A percentile compares a stretch with the other conserved stretches of the same genome.
These are phyloP conservation scores for Gymnodraco acuticeps DNA, from an alignment of 2,797 vertebrate genomes.

Conservation along the genomic window DNA sequence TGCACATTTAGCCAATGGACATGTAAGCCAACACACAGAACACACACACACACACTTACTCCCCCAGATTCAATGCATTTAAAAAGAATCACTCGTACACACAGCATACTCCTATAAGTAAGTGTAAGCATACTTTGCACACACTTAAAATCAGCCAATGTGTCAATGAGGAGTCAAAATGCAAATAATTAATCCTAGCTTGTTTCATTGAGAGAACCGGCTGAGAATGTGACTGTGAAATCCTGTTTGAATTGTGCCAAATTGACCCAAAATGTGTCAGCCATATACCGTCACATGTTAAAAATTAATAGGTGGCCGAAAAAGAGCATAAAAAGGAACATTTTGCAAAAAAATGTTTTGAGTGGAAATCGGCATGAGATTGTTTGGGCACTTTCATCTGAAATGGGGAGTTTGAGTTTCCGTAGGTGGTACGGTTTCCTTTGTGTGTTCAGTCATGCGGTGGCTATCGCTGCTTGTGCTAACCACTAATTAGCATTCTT, in stretches of 20 bases:
- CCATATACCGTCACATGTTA: conserved; percentile 41
- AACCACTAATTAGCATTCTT: conserved; percentile 36
- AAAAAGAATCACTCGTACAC: conserved; percentile 47
- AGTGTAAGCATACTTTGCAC: conserved; percentile 25
- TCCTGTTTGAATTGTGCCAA: conserved; percentile 72
- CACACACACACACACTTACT: conserved; percentile 40
- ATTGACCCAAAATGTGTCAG: conserved; percentile 15
- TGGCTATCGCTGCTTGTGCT: conserved; percentile 27
- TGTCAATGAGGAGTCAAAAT: conserved; percentile 76
- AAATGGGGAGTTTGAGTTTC: conserved; percentile 18
- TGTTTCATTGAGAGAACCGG: conserved; percentile 64
- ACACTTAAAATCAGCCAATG: conserved; percentile 57
- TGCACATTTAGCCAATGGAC: conserved; percentile 50
- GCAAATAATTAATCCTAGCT: conserved; percentile 79
- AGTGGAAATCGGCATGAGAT: background rate
- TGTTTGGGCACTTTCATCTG: conserved; percentile 11
- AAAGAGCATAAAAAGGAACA: conserved; percentile 4
- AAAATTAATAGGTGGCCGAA: conserved; percentile 35
- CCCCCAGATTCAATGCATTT: conserved; percentile 65
- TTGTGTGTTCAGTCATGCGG: conserved; percentile 24
- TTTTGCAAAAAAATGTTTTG: background rate
- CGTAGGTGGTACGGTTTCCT: conserved; percentile 33
- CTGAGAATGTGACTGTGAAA: conserved; percentile 72
- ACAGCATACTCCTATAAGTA: background rate
- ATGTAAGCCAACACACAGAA: conserved; percentile 33